Evolutionary conservation across 2,113 vertebrate species (phyloP), one percentile per base, ranked within the genome.

Genomic region (Leucopsar rothschildi): DNA sequence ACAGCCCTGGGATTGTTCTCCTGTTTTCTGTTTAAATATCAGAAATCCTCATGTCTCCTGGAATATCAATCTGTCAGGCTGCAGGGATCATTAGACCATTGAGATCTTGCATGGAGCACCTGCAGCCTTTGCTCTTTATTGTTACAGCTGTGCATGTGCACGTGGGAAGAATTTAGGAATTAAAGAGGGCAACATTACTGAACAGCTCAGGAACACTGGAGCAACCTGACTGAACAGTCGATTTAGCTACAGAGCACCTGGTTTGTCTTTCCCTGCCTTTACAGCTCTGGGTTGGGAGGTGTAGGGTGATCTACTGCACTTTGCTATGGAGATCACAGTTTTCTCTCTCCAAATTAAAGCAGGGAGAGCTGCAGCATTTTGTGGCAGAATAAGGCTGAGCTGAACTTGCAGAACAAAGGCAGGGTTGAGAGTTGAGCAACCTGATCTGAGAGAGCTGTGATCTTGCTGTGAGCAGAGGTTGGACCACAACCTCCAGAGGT

Each of bases 231-330:
- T 21, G 31, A 66, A 20, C 2, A 3, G 35, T 2, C 18, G n/a
- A 35, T 88, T 53, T 71, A 63, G 12, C n/a, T 37, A 28, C 18
- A 23, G 57, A 49, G 28, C 0, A 2, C 31, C 19, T 71, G 57
- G 11, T 42, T 17, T 15, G 31, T 11, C 44, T 44, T 63, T 72
- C 53, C 31, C n/a, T 61, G n/a, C 23, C 71, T 70, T 75, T 27
- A 47, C 12, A 61, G 45, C 61, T 79, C 11, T 2, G 39, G 42
- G 57, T 24, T 70, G 15, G 47, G 27, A 53, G 31, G 12, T 33
- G 1, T 24, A 23, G 61, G n/a, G 29, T 33, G 56, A 52, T 56
- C 45, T 59, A n/a, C 24, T 1, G 0, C 23, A 1, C 31, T 72
- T 57, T 47, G 42, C 69, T 39, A 11, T 35, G 44, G 44, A 53